Conservation (phyloP, 2,888 invertebrate species). For the Andrena minutula region DNA sequence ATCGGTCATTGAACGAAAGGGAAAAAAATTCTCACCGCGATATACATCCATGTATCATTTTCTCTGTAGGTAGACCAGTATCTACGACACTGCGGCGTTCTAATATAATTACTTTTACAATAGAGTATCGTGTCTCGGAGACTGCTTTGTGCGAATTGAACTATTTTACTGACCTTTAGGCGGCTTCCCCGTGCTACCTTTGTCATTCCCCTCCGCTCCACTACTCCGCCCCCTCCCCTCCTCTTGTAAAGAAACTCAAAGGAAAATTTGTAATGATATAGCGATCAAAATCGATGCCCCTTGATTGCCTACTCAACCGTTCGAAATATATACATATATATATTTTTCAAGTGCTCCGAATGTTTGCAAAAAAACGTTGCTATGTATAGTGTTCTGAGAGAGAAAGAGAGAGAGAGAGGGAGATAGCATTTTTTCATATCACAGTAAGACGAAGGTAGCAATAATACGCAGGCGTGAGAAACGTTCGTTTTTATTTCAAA, state of each 20-base stretch:
- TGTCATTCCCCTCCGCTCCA: constrained; percentile 9
- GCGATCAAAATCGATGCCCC: constrained; percentile 11
- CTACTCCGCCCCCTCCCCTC: no score
- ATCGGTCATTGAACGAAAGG: constrained; percentile 38
- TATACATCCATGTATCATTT: constrained; percentile 29
- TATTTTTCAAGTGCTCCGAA: constrained; percentile 10
- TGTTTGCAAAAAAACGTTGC: not conserved
- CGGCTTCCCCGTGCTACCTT: constrained; percentile 61
- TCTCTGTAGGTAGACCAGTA: constrained; percentile 27
- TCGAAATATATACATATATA: no score
- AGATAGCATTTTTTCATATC: constrained; percentile 8
- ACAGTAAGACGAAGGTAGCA: constrained; percentile 58
- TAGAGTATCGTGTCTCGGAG: constrained; percentile 42
- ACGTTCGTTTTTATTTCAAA: constrained; percentile 50
- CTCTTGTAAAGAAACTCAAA: constrained; percentile 7
- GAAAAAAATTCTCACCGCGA: constrained; percentile 23
- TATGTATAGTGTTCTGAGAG: not conserved
- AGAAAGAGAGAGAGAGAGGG: not conserved
- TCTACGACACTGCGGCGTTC: constrained; percentile 50
- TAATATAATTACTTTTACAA: constrained; percentile 45
- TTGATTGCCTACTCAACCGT: no score
- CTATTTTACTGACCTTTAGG: constrained; percentile 44
- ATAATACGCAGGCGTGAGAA: constrained; percentile 40
- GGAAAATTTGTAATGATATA: not conserved
- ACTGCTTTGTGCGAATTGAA: constrained; percentile 54